phyloP scores from a whole-genome alignment of 2,797 vertebrate genomes.

The Crocidura indochinensis region DNA sequence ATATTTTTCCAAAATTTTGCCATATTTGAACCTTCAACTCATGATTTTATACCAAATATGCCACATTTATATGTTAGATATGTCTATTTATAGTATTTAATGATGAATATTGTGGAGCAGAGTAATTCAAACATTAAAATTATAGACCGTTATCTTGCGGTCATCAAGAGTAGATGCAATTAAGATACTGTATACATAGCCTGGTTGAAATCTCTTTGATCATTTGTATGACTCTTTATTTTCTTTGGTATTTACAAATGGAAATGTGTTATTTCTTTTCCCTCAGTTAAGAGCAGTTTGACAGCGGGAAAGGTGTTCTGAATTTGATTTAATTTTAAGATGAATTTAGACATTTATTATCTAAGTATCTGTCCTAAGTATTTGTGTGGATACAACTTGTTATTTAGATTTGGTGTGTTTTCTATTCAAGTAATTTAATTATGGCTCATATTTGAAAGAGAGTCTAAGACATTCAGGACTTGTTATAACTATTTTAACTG shows the following conservation, averaged over 20 bases:
- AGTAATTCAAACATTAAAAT: constrained; percentile 43
- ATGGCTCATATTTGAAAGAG: constrained; percentile 52
- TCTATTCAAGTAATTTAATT: constrained; percentile 65
- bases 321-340: constrained; percentile 49
- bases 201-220: not conserved
- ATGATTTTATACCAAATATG: constrained; percentile 33
- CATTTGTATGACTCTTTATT: not conserved
- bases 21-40: constrained; percentile 32
- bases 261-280: not conserved
- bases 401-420: constrained; percentile 60
- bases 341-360: constrained; percentile 66
- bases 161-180: constrained; percentile 12
- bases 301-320: not conserved
- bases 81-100: constrained; percentile 22
- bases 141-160: not conserved
- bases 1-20: not conserved
- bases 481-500: not conserved
- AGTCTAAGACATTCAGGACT: constrained; percentile 34
- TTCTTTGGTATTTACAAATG: not conserved
- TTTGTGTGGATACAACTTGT: constrained; percentile 26
- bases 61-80: constrained; percentile 13
- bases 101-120: not conserved
- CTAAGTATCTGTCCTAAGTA: constrained; percentile 35
- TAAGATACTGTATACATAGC: not conserved
- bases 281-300: not conserved